A percentile compares a stretch with the other conserved stretches of the same genome.
Conservation (phyloP, 2,888 invertebrate species). For the Lepeophtheirus nordmannii region DNA sequence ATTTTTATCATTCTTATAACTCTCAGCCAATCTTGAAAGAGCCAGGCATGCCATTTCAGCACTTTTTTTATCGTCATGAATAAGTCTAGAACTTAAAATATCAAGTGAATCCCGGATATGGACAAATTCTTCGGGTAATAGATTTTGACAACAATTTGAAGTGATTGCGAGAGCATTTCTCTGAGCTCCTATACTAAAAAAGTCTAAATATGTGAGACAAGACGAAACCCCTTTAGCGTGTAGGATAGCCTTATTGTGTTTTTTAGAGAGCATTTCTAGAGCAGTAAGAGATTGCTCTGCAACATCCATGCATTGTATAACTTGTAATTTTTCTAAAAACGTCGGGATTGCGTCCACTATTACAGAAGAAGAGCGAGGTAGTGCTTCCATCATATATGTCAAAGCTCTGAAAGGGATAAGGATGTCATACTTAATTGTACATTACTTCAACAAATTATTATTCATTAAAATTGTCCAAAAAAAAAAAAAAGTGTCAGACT, state of each 20-base stretch:
- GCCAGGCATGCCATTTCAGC: conserved; percentile 93
- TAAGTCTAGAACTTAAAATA: conserved; percentile 20
- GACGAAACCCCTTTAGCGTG: conserved; percentile 82
- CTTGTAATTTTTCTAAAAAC: conserved; percentile 87
- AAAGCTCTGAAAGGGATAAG: conserved; percentile 71
- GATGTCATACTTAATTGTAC: background rate
- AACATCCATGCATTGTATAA: conserved; percentile 98
- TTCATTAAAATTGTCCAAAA: too few species aligned
- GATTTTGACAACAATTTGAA: conserved; percentile 91
- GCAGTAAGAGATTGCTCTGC: conserved; percentile 96
- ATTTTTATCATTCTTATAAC: conserved; percentile 78
- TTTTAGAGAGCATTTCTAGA: conserved; percentile 83
- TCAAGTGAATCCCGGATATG: conserved; percentile 45
- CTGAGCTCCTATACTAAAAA: conserved; percentile 96
- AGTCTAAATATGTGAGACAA: conserved; percentile 89
- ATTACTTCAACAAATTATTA: background rate
- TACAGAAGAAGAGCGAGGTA: conserved; percentile 76
- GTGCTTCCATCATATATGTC: conserved; percentile 96
- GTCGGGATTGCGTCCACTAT: conserved; percentile 94
- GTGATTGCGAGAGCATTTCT: conserved; percentile 88
- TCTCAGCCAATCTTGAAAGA: conserved; percentile 51
- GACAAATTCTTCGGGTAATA: conserved; percentile 83
- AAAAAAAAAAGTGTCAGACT: too few species aligned
- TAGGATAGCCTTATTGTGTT: conserved; percentile 90
- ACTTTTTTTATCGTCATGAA: conserved; percentile 77